Base-by-base conservation (phyloP, 2,797 vertebrate species). In the Sphenodon punctatus region DNA sequence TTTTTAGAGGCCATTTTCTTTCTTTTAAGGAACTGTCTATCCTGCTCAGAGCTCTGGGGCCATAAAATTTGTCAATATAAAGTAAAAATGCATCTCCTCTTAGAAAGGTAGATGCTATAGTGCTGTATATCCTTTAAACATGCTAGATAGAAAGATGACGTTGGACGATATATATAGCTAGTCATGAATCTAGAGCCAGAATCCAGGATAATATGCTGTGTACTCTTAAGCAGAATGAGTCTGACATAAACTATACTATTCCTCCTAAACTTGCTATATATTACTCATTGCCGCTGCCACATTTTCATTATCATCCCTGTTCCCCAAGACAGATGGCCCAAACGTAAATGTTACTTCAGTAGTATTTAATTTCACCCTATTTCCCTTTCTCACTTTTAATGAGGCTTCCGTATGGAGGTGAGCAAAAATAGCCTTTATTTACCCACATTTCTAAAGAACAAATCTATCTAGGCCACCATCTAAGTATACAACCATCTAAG, bases 1-100 rank as follows among this genome's bases (percentile, higher is more conserved):
- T 55, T 58, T 84, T 90, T 49, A 59, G 76, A 63, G 39, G 75
- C 53, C 48, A 90, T 88, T 82, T 67, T 66, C 56, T 80, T 82
- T 86, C 79, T 90, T 88, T 72, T 80, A 42, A 68, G n/a, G 67
- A 82, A 70, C 71, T 76, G 61, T 85, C 25, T 75, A 66, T 77
- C 75, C 75, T 84, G 75, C 70, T 75, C 34, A 32, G 38, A 78
- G 82, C 82, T 79, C 75, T 1, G 13, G 39, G 60, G 23, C 77
- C 59, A 84, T 84, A 67, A 88, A 88, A 34, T 39, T 8, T 16
- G 48, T 79, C 79, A 66, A 38, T 77, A 67, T 5, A 53, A 45
- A 84, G 58, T 87, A 51, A 79, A 90, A 84, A 78, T 80, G 49
- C 71, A 60, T 60, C 59, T 51, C 27, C 32, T 59, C 81, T 41